Conservation (phyloP, 2,888 invertebrate genomes). For the Leucoptera coffeella region DNA sequence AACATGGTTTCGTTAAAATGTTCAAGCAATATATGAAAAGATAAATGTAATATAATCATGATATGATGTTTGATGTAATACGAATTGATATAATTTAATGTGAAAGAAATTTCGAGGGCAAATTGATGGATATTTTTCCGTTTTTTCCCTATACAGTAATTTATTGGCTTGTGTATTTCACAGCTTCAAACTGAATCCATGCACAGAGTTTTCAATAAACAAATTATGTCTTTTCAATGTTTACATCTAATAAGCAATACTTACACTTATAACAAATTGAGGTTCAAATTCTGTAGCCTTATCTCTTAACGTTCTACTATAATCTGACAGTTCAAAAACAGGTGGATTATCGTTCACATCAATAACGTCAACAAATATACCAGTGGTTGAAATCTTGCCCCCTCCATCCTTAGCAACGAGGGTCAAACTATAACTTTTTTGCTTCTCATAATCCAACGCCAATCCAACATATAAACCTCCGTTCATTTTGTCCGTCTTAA, state of each 20-base stretch:
- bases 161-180: too few relatives aligned
- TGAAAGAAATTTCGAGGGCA: too few relatives aligned
- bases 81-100: too few relatives aligned
- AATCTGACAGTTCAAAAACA: slow-evolving; percentile 62
- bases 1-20: too few relatives aligned
- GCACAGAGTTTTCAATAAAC: too few relatives aligned
- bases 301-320: slow-evolving; percentile 70
- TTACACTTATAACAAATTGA: slow-evolving; percentile 65
- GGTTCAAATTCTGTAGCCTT: slow-evolving; percentile 72
- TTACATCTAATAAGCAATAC: slow-evolving; percentile 8
- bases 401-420: slow-evolving; percentile 79
- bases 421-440: slow-evolving; percentile 73
- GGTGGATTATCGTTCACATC: slow-evolving; percentile 78
- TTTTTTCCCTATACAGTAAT: too few relatives aligned
- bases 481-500: slow-evolving; percentile 58
- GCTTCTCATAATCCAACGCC: slow-evolving; percentile 69
- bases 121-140: too few relatives aligned
- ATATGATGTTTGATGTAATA: too few relatives aligned
- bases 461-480: slow-evolving; percentile 65
- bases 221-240: too few relatives aligned
- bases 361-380: slow-evolving; percentile 62
- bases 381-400: slow-evolving; percentile 62
- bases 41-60: too few relatives aligned
- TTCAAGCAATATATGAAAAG: too few relatives aligned
- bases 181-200: too few relatives aligned